A percentile compares a stretch with the other conserved stretches of the same genome.
These are phyloP conservation scores for Drosophila kepulauana DNA, from an alignment of 1,140 invertebrate species.

Conservation along the genomic window DNA sequence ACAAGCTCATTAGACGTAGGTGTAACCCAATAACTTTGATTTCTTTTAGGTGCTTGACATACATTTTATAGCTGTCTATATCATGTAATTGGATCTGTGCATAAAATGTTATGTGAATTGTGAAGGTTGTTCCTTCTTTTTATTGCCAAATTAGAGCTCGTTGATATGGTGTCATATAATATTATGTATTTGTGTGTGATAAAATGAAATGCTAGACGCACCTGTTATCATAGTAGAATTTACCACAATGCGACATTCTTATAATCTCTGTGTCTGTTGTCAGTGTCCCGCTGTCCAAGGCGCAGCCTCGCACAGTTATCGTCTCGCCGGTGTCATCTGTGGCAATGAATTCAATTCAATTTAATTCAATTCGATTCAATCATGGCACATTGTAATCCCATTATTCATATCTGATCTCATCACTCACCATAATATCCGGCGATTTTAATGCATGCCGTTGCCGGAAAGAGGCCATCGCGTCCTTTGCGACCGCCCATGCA, in stretches of 20 bases:
- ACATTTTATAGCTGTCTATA: not conserved
- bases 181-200: conserved; percentile 16
- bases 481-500: conserved; percentile 97
- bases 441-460: conserved; percentile 98
- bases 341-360: conserved; percentile 16
- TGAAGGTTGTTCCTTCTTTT: not conserved
- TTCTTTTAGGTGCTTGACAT: not conserved
- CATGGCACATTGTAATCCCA: conserved; percentile 8
- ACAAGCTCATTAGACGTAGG: not conserved
- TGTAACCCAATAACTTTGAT: not conserved
- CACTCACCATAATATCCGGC: conserved; percentile 92
- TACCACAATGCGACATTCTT: conserved; percentile 96
- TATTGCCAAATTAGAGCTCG: not conserved
- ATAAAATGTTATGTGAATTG: not conserved
- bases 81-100: not conserved
- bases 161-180: conserved; percentile 15
- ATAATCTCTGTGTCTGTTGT: conserved; percentile 97
- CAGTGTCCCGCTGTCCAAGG: conserved; percentile 95
- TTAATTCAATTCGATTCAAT: conserved; percentile 20
- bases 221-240: conserved; percentile 95
- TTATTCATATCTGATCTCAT: conserved; percentile 10
- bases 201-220: conserved; percentile 83
- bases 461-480: conserved; percentile 96
- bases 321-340: conserved; percentile 91
- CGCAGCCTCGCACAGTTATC: conserved; percentile 94